Evolutionary conservation across 2,888 invertebrate genomes (phyloP), one percentile per base, ranked within the genome.

Genomic region (Altica lythri): DNA sequence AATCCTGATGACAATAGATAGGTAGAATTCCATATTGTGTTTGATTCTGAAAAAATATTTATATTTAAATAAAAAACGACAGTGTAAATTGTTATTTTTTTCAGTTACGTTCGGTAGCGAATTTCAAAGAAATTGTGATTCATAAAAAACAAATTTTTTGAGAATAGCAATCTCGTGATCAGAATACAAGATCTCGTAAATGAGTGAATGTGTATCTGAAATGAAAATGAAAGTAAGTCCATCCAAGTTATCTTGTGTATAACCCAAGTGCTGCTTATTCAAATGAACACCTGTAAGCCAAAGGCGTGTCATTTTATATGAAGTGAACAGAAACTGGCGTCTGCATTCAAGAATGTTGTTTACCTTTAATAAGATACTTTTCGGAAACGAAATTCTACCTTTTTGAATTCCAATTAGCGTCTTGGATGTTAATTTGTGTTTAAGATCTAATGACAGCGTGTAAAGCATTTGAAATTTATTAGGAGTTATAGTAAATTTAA

Each of bases 201-300:
- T 35, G 16, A 51, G 37, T 29, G 35, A n/a, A 44, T 22, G 29
- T 29, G 17, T 18, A 44, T 19, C 37, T 37, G 18, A n/a, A n/a
- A n/a, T 37, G 53, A 57, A 53, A 57, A 57, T 35, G 57, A 57
- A 53, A 57, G 53, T 57, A 29, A n/a, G n/a, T n/a, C n/a, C 43
- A 57, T 43, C 42, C 29, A 37, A 47, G 43, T 17, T 44, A 55
- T 25, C 50, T 34, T 27, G n/a, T n/a, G n/a, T n/a, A 18, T 52
- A 48, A 52, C 52, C 44, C 27, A 29, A 46, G 53, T 53, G 53
- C 48, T 35, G 48, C 51, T 43, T 53, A 53, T 57, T 47, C 42
- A 47, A 51, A 54, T 46, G 45, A 54, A 58, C 55, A 55, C 57
- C 57, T 57, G 57, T 54, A 57, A 18, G 40, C 29, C 25, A 18